Evolutionary conservation across 2,113 vertebrate genomes (phyloP).

Genomic region (Charadrius vociferus): DNA sequence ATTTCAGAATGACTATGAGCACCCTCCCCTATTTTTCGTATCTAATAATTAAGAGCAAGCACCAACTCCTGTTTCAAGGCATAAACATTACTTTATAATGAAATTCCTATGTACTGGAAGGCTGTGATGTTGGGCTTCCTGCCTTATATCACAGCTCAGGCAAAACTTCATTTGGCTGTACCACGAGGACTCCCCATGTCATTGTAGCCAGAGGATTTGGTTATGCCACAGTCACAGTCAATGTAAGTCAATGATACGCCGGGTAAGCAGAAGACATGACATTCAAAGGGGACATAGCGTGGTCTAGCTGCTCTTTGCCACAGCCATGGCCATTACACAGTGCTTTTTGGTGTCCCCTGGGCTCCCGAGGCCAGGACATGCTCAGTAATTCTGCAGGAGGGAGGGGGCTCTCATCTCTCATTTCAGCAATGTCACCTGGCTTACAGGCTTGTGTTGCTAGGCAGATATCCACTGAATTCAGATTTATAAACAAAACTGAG

Average conservation of each 20-base stretch:
- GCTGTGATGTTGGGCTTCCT: neutral
- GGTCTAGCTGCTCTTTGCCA: neutral
- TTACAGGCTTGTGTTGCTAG: neutral
- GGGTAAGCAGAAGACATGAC: neutral
- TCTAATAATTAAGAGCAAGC: neutral
- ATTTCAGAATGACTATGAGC: neutral
- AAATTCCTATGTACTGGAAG: neutral
- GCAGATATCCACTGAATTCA: neutral
- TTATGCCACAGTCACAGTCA: neutral
- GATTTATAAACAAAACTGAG: conserved; percentile 36
- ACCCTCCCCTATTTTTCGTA: neutral
- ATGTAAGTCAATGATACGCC: accelerated
- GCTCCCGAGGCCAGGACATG: accelerated
- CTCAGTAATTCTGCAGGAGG: neutral
- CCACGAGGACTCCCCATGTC: accelerated
- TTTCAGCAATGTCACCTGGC: neutral
- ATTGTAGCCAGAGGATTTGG: neutral
- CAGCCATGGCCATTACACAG: accelerated
- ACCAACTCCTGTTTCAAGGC: neutral
- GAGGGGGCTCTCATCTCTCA: neutral
- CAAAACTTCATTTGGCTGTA: neutral
- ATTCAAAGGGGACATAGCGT: accelerated
- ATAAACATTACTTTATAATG: neutral
- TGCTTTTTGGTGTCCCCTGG: neutral
- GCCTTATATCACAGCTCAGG: neutral